Evolutionary conservation across 2,888 invertebrate species (phyloP), one percentile per base, ranked within the genome.

Genomic region (Idaea aversata): DNA sequence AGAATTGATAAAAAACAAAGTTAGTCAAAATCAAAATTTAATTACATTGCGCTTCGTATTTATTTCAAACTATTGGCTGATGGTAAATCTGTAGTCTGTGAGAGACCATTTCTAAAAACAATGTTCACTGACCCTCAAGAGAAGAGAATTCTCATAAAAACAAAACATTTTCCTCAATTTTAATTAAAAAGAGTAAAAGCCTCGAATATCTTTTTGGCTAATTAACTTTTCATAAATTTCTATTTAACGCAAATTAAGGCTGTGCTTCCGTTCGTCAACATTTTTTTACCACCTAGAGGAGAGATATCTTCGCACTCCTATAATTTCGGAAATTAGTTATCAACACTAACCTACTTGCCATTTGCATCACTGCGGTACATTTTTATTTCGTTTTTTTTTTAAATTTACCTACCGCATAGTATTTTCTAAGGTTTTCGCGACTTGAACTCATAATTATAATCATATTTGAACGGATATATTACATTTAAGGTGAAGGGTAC

Each of bases 211-310:
- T 65, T 74, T 69, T 66, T 64, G 64, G 70, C 68, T 77, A 81
- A 80, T 81, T 77, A 79, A 75, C 70, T 71, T 72, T 72, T 73
- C 70, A 72, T 77, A 75, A 78, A 77, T 78, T 78, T 73, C 67
- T 74, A 78, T 79, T 80, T 78, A 80, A 73, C 64, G 72, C 65
- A 71, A 77, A 74, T 79, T 75, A 75, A 70, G 71, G 70, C 66
- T 67, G 69, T 61, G 65, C 70, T 75, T 73, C 63, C 72, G 70
- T 72, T 61, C 57, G 65, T 65, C 74, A 73, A 74, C 73, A 69
- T 77, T 75, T 67, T 68, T 76, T 76, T 68, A 61, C 13, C 67
- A 63, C 58, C 67, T 71, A 65, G 72, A 70, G 70, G 65, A 64
- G 47, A 57, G 63, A 63, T 58, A 61, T 16, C n/a, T 58, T 35